A percentile compares a stretch with the other conserved stretches of the same genome.
phyloP scores from a whole-genome alignment of 2,888 invertebrate genomes.

The Xanthia togata region DNA sequence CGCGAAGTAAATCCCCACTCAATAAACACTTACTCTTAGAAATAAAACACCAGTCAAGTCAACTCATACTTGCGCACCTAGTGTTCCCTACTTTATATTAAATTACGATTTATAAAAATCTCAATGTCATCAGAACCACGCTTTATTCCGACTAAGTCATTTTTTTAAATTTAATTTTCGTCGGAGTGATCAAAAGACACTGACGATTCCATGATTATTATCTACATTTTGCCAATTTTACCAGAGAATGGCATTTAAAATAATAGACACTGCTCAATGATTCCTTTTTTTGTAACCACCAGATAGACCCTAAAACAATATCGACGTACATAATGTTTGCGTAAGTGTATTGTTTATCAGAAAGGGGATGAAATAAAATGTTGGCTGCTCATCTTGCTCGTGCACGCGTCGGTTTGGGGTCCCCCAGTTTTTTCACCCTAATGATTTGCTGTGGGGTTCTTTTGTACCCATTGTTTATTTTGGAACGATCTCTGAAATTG shows the following conservation, averaged over 20 bases:
- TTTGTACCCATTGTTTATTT: conserved; percentile 82
- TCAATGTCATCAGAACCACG: background rate
- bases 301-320: conserved; percentile 61
- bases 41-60: conserved; percentile 21
- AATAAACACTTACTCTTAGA: conserved; percentile 10
- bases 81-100: background rate
- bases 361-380: conserved; percentile 76
- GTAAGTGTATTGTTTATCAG: conserved; percentile 76
- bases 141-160: background rate
- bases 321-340: conserved; percentile 65
- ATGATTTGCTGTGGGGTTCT: conserved; percentile 80
- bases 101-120: background rate
- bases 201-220: conserved; percentile 2
- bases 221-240: background rate
- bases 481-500: conserved; percentile 73
- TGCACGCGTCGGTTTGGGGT: conserved; percentile 68
- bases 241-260: conserved; percentile 12
- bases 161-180: too few species aligned
- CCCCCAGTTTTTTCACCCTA: conserved; percentile 81
- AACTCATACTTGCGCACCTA: background rate
- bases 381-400: conserved; percentile 80
- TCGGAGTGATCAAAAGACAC: background rate
- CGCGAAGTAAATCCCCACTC: conserved; percentile 48
- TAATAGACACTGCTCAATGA: conserved; percentile 6
- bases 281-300: conserved; percentile 31